Evolutionary conservation across 2,113 vertebrate species (phyloP).

Genomic region (Cyphomyrus discorhynchus): DNA sequence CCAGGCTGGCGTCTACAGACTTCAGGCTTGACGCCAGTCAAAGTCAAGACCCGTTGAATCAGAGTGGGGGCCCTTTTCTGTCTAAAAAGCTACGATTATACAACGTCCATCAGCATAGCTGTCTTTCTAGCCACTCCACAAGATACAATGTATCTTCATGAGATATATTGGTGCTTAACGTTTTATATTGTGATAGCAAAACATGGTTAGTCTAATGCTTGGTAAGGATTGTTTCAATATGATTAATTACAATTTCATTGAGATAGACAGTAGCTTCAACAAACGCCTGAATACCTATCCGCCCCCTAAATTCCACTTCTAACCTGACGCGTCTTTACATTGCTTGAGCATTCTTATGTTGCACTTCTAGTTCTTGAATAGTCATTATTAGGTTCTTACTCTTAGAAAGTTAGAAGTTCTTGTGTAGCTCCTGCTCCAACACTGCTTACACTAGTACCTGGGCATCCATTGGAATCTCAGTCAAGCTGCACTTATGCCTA

Average conservation of each 20-base stretch:
- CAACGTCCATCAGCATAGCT: background rate
- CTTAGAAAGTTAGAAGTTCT: background rate
- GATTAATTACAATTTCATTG: background rate
- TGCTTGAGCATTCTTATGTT: background rate
- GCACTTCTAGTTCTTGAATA: background rate
- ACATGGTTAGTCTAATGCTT: background rate
- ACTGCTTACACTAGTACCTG: background rate
- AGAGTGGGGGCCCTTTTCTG: background rate
- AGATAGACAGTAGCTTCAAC: background rate
- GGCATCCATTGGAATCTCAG: background rate
- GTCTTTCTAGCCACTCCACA: background rate
- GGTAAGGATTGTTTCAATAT: background rate
- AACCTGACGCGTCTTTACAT: background rate
- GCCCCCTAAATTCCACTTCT: background rate
- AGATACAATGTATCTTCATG: background rate
- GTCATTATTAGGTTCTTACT: background rate
- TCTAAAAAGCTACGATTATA: background rate
- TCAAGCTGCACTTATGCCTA: background rate
- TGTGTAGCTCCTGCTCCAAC: background rate
- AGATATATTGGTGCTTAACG: background rate
- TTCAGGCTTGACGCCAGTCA: conserved; percentile 27
- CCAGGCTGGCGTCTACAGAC: background rate
- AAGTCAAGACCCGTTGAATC: background rate
- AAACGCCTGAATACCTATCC: background rate
- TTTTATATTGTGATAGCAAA: background rate